Evolutionary conservation across 2,113 vertebrate genomes (phyloP).

Genomic region (Catagonus wagneri): DNA sequence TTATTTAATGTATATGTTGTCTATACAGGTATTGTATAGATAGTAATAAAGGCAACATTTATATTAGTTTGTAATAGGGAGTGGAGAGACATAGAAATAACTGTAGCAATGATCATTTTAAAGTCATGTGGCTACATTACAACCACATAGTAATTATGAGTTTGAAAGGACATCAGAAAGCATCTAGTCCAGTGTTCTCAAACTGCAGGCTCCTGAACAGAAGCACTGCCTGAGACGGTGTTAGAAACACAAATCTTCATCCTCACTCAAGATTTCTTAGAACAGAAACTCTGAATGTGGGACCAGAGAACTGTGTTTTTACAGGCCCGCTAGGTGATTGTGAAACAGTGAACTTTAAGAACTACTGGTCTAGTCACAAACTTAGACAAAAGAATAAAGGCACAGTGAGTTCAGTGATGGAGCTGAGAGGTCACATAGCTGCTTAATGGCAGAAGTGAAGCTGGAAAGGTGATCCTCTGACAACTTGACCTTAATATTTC

Average conservation of each 20-base stretch:
- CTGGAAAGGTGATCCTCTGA: not conserved
- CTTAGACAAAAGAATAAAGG: not conserved
- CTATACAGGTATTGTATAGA: not conserved
- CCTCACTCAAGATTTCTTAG: not conserved
- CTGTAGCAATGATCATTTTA: not conserved
- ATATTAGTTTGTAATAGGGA: not conserved
- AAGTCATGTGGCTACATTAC: not conserved
- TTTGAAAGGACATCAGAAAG: not conserved
- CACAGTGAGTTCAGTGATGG: not conserved
- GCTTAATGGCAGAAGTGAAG: not conserved
- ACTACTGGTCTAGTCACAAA: not conserved
- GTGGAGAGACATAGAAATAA: not conserved
- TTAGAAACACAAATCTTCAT: not conserved
- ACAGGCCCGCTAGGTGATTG: not conserved
- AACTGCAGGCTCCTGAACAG: not conserved
- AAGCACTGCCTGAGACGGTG: not conserved
- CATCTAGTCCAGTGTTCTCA: not conserved
- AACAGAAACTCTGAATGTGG: not conserved
- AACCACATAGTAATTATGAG: not conserved
- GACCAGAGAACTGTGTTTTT: not conserved
- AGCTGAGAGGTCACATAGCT: not conserved
- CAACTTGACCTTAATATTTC: not conserved
- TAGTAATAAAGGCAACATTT: not conserved
- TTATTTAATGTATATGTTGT: not conserved
- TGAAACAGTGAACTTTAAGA: not conserved